A percentile compares a stretch with the other conserved stretches of the same genome.
phyloP scores from a whole-genome alignment of 2,113 vertebrate species.

The Rafetus swinhoei region DNA sequence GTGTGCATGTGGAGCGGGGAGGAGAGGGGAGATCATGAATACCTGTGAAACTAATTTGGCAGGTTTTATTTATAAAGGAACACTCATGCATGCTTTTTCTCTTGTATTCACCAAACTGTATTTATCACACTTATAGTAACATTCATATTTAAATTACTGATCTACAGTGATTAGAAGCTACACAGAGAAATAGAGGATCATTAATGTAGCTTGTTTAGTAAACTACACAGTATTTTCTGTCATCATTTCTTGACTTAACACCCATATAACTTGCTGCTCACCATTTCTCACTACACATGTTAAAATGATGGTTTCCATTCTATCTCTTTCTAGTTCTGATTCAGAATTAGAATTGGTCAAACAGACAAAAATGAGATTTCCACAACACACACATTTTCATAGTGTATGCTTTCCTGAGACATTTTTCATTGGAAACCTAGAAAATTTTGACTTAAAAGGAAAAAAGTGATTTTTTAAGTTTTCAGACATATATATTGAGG shows the following conservation, averaged over 20 bases:
- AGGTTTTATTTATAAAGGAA: neutral
- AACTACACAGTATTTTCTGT: neutral
- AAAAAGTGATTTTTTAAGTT: neutral
- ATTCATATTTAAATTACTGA: conserved; percentile 12
- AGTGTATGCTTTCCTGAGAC: neutral
- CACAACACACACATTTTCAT: neutral
- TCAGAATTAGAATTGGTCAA: neutral
- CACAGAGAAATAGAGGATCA: neutral
- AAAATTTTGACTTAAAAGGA: neutral
- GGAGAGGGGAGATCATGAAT: conserved; percentile 61
- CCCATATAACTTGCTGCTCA: neutral
- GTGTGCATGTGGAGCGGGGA: neutral
- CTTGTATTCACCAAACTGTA: neutral
- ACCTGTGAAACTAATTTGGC: conserved; percentile 50
- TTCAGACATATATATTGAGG: neutral
- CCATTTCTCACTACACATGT: neutral
- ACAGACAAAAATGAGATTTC: neutral
- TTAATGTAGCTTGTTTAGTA: neutral
- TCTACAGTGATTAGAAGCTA: neutral
- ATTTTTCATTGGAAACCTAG: neutral
- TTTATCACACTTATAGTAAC: neutral
- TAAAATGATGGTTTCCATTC: neutral
- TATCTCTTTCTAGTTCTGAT: neutral
- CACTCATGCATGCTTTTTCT: neutral
- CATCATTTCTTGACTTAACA: neutral